Evolutionary conservation across 2,113 vertebrate species (phyloP), one percentile per base, ranked within the genome.

Genomic region (Ophthalmolycus amberensis): DNA sequence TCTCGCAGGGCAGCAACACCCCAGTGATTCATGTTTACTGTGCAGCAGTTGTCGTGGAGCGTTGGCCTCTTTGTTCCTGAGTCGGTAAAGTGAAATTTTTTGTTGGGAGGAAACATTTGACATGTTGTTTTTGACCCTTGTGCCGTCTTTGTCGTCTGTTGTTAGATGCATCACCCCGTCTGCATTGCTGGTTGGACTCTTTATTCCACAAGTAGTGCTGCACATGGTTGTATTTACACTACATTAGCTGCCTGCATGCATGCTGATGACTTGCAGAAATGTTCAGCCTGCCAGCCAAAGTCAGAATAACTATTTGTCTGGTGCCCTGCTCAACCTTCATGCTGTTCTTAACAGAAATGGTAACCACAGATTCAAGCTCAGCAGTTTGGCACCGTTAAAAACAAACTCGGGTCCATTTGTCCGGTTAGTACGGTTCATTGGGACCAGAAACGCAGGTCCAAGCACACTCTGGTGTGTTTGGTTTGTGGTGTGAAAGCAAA

Each of bases 21-120:
- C 20, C 15, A 56, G 7, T 6, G 16, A 38, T 44, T 3, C 12
- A 0, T 42, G 37, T 67, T 42, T 32, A 12, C 22, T 14, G 56
- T 8, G 52, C 25, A 67, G 27, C 27, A 16, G 18, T 8, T 18
- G 2, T 62, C 27, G 22, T 48, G 20, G 50, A 48, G 63, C 16
- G n/a, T 62, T 4, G 3, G 10, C 52, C 14, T 22, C 37, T 6
- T 37, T 42, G 52, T 37, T 52, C 44, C 10, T n/a, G 29, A 2
- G 18, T 65, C 29, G 38, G 69, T 74, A 9, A 32, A 74, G n/a
- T 22, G 38, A 84, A 74, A 63, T 3, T 8, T 50, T 42, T 34
- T 79, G 76, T 80, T 80, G 48, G 77, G 68, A 77, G 80, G 77
- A 76, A 62, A 50, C 32, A 32, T 54, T 54, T 40, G 44, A 56